phyloP scores from a whole-genome alignment of 2,797 vertebrate species.

The Cossypha niveicapilla region DNA sequence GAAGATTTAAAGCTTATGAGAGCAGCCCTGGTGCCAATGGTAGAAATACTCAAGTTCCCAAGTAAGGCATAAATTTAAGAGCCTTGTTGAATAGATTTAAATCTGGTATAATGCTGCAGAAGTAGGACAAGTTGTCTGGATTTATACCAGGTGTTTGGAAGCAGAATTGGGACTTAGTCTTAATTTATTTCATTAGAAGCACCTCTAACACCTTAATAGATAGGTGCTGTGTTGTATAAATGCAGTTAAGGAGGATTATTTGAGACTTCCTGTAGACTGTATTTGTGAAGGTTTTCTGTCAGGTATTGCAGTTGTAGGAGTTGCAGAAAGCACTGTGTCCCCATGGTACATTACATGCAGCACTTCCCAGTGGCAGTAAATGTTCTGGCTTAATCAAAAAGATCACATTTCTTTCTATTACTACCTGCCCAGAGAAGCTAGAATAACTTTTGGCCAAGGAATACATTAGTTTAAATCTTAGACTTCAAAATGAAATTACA shows the following conservation, averaged over 20 bases:
- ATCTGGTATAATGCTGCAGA: not conserved
- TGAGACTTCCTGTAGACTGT: not conserved
- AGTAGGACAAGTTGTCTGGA: not conserved
- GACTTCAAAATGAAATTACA: slow-evolving; percentile 37
- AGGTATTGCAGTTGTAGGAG: slow-evolving; percentile 23
- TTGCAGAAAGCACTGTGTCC: slow-evolving; percentile 14
- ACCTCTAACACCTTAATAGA: not conserved
- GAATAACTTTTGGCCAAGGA: slow-evolving; percentile 48
- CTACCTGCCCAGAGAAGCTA: slow-evolving; percentile 52
- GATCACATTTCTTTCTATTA: slow-evolving; percentile 62
- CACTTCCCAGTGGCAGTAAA: slow-evolving; percentile 52
- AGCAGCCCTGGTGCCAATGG: not conserved
- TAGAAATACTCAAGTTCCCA: not conserved
- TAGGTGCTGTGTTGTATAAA: not conserved
- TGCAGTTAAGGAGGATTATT: slow-evolving; percentile 43
- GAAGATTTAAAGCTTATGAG: not conserved
- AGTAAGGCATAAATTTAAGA: not conserved
- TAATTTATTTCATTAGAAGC: slow-evolving; percentile 1
- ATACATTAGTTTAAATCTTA: slow-evolving; percentile 58
- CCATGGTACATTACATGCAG: not conserved
- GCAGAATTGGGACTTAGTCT: not conserved
- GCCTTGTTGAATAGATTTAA: slow-evolving; percentile 1
- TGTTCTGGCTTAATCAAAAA: slow-evolving; percentile 65
- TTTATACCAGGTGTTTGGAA: not conserved
- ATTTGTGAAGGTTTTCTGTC: slow-evolving; percentile 28